These are phyloP conservation scores for Thalassarche chlororhynchos DNA, from an alignment of 2,113 vertebrate species.

Conservation along the genomic window DNA sequence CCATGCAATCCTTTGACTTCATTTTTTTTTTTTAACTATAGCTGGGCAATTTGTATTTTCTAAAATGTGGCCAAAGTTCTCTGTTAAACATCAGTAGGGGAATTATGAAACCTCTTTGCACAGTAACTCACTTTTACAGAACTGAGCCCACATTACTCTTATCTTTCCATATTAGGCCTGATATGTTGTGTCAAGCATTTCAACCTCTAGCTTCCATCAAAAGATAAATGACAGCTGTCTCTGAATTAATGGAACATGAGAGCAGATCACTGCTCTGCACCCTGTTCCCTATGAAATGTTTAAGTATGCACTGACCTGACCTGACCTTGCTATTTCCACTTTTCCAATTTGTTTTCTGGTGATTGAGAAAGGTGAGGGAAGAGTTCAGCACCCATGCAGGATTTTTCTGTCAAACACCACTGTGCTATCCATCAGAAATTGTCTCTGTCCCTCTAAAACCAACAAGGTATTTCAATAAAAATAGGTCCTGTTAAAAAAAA, in stretches of 20 bases:
- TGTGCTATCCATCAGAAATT: slow-evolving; percentile 25
- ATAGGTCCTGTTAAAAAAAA: neutral
- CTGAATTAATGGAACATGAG: slow-evolving; percentile 63
- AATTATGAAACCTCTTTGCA: slow-evolving; percentile 15
- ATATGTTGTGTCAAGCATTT: slow-evolving; percentile 45
- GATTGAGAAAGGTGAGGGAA: slow-evolving; percentile 43
- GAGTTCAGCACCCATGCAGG: neutral
- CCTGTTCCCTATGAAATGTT: slow-evolving; percentile 43
- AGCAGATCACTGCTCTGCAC: slow-evolving; percentile 31
- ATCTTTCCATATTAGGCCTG: slow-evolving; percentile 26
- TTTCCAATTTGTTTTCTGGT: slow-evolving; percentile 43
- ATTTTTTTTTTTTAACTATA: neutral
- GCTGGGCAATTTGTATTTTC: neutral
- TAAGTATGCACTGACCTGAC: slow-evolving; percentile 41
- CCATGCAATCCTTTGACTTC: neutral
- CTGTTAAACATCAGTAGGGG: neutral
- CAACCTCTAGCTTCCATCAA: slow-evolving; percentile 57
- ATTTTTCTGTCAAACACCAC: slow-evolving; percentile 6
- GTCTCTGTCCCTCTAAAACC: neutral
- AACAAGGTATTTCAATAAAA: neutral
- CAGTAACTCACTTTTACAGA: slow-evolving; percentile 20
- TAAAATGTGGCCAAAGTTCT: slow-evolving; percentile 27
- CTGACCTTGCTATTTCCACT: slow-evolving; percentile 52
- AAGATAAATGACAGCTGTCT: slow-evolving; percentile 72
- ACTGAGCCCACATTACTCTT: neutral